Evolutionary conservation across 2,113 vertebrate species (phyloP), one percentile per base, ranked within the genome.

Genomic region (Orcinus orca): DNA sequence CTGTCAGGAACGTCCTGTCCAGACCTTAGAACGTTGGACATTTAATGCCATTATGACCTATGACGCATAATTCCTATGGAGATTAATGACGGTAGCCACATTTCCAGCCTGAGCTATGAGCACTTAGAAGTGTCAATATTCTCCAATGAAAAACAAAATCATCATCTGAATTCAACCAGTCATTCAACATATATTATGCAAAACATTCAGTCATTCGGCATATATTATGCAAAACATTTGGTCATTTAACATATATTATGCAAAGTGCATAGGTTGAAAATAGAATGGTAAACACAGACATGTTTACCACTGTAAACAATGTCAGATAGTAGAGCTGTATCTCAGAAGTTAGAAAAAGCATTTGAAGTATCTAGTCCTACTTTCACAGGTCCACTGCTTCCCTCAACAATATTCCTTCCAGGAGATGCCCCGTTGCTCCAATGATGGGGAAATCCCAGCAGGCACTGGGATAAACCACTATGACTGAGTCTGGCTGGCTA

Each of bases 71-170:
- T 77, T 87, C 62, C 76, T 94, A 1, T 88, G 26, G 55, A 88
- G 82, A 77, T 60, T 53, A 47, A 9, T 83, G 60, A 85, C 58
- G 25, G 17, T 23, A 53, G 53, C 82, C 68, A 95, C 31, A 74
- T 90, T 50, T 88, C 60, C 77, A 88, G 31, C 14, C 55, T 41
- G 23, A 88, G 47, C 50, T 90, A 76, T 38, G 36, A 50, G 80
- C 53, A n/a, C 60, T 73, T 33, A 68, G 41, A 84, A 65, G 26
- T 67, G 11, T 93, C 41, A 63, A 2, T 81, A 77, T 81, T 26
- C 36, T 90, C 36, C 53, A 53, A 38, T 83, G 83, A 90, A 88
- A 62, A 94, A 80, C 63, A 97, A 87, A 95, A 90, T 89, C 5
- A 13, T 65, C 85, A 73, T 73, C 83, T 87, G 79, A 96, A 88